Base-by-base conservation (phyloP, 2,888 invertebrate genomes). In the Nycteola revayana region DNA sequence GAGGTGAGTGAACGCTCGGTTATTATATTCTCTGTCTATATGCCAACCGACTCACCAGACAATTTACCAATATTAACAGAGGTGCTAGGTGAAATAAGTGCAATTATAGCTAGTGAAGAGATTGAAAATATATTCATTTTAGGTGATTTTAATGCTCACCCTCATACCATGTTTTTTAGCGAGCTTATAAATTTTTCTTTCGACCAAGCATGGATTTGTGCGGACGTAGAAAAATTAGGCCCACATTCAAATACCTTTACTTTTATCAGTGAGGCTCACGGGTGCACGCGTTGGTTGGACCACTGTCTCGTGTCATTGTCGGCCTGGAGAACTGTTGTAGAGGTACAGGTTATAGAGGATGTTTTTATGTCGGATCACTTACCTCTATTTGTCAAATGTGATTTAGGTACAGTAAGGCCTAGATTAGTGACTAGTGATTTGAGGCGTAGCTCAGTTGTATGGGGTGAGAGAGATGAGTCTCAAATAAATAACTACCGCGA, bases 221-320 rank as follows among this genome's bases (percentile, higher is more conserved):
- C 17, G 1, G 29, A 29, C 7, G 1, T 29, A 1, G n/a, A 29
- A 5, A 8, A 11, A 1, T 7, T 29, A 10, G 23, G 23, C 1
- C 1, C 3, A n/a, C 1, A 9, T 1, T 7, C 29, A 8, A 7
- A 14, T 14, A 29, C n/a, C n/a, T 14, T 7, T 8, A 29, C 29
- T 1, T 29, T 23, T 10, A 25, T 24, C 1, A 26, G 35, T 35
- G 29, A 29, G 9, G 23, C 28, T 10, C 29, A 29, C 7, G 28
- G 35, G n/a, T 28, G 28, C 3, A 14, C 26, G 6, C 26, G 32
- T 3, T 32, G 32, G 32, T n/a, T 32, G 7, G 32, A 32, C 14
- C 27, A 32, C 17, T 32, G 32, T 22, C 3, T 32, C 10, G 27
- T 18, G 1, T 24, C 33, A 9, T n/a, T 7, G 3, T 11, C 25